Conservation (phyloP, 1,140 invertebrate genomes). For the Phocides pigmalion region DNA sequence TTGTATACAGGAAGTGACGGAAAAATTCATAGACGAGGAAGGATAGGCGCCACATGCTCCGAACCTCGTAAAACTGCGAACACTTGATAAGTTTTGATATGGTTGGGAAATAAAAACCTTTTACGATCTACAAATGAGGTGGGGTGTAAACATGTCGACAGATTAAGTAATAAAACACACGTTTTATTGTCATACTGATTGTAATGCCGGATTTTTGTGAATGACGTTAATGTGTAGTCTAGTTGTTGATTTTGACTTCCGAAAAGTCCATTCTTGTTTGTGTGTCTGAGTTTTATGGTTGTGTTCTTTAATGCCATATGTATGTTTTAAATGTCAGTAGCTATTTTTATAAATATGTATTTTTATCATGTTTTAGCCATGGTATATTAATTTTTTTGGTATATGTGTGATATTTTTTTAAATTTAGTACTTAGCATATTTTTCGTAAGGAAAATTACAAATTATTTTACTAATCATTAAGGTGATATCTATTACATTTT, state of each 20-base stretch:
- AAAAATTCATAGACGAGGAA: not conserved
- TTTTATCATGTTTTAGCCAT: not conserved
- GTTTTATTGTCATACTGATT: slow-evolving; percentile 41
- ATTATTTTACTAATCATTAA: too few relatives aligned
- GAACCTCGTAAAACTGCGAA: slow-evolving; percentile 25
- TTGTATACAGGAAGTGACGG: slow-evolving; percentile 3
- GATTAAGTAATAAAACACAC: slow-evolving; percentile 47
- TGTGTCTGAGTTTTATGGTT: not conserved
- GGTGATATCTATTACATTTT: too few relatives aligned
- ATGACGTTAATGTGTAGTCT: slow-evolving; percentile 24
- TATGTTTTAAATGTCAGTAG: not conserved
- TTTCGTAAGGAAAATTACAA: too few relatives aligned
- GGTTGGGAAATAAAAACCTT: slow-evolving; percentile 42
- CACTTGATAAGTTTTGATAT: slow-evolving; percentile 40
- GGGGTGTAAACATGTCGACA: slow-evolving; percentile 46
- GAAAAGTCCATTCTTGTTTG: not conserved
- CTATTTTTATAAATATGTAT: not conserved
- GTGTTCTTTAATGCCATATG: slow-evolving; percentile 2
- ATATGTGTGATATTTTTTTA: too few relatives aligned
- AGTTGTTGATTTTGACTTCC: slow-evolving; percentile 31
- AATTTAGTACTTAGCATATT: too few relatives aligned
- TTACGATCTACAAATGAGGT: slow-evolving; percentile 40
- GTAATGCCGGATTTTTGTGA: slow-evolving; percentile 17
- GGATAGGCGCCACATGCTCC: slow-evolving; percentile 7
- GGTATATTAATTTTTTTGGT: too few relatives aligned